Evolutionary conservation across 35 echinoderm and acorn worm genomes (phyloP), one percentile per base, ranked within the genome.

Genomic region (Lytechinus pictus): DNA sequence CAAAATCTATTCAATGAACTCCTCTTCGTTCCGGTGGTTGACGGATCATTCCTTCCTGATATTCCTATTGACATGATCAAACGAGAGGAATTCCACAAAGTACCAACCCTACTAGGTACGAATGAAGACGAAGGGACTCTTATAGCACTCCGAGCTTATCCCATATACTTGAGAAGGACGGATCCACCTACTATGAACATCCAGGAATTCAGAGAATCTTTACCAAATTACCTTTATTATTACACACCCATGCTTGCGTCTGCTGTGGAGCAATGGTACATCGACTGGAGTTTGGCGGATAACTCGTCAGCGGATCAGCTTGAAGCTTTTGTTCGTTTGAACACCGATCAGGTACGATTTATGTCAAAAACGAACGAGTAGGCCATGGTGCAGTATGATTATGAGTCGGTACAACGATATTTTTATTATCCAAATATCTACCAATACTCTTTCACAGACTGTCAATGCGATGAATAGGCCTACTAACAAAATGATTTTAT

Each of bases 181-280:
- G 54, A 94, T 11, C 57, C 97, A 1, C 97, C 97, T 33, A 24
- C 89, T 12, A 96, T 96, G 86, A 24, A 54, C 60, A 86, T 99
- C 14, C 52, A 21, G 10, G 97, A 96, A 44, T 96, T 97, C 54
- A 53, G 72, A 28, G 95, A 96, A 8, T 52, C 79, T 29, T 61
- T 96, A 33, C 95, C 97, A 54, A 24, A 57, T 24, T 97, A 72
- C 60, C 52, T 91, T 52, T 97, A 97, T 93, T 86, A 91, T 52
- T 96, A 96, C 54, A 58, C 55, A 33, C 92, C 92, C 6, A 29
- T 94, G 8, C 58, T 86, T 7, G 12, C 89, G 10, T 72, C 87
- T 13, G 97, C 97, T 44, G 87, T 97, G 10, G 95, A 97, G 60
- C 95, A 96, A 27, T 51, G 90, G 52, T 97, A 97, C 54, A 21